Evolutionary conservation across 30 jellyfish, hydroid and myxozoan species (phyloP).

Genomic region (Hydra vulgaris): DNA sequence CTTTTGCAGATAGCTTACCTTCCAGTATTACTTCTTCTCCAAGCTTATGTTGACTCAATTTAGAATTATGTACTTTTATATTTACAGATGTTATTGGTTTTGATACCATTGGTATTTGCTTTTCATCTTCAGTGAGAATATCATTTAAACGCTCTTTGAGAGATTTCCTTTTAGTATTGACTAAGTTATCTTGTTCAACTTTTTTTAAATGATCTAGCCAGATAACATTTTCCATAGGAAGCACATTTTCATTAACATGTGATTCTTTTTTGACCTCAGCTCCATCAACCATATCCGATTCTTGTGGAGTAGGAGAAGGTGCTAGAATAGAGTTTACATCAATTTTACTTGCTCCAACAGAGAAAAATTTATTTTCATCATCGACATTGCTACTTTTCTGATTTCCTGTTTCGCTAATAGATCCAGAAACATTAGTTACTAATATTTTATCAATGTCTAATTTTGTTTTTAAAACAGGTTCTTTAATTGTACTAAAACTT

Average conservation of each 20-base stretch:
- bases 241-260: neutral
- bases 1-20: neutral
- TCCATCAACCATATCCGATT: neutral
- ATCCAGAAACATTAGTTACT: neutral
- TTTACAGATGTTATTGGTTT: neutral
- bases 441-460: neutral
- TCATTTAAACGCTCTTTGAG: constrained; percentile 29
- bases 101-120: too few species aligned
- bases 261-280: neutral
- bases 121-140: constrained; percentile 12
- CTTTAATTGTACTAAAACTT: neutral
- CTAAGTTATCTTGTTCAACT: constrained; percentile 5
- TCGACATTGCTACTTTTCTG: neutral
- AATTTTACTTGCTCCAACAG: constrained; percentile 13
- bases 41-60: neutral
- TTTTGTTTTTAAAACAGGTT: neutral
- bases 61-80: neutral
- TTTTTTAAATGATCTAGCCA: constrained; percentile 22
- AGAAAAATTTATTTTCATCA: neutral
- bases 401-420: neutral
- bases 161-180: constrained; percentile 12
- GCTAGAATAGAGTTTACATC: constrained; percentile 23
- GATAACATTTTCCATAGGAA: neutral
- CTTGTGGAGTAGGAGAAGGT: neutral
- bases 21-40: neutral